Percentiles rank a stretch among this genome's conserved stretches.
Conservation (phyloP, 2,113 vertebrate genomes). For the Loxodonta africana region DNA sequence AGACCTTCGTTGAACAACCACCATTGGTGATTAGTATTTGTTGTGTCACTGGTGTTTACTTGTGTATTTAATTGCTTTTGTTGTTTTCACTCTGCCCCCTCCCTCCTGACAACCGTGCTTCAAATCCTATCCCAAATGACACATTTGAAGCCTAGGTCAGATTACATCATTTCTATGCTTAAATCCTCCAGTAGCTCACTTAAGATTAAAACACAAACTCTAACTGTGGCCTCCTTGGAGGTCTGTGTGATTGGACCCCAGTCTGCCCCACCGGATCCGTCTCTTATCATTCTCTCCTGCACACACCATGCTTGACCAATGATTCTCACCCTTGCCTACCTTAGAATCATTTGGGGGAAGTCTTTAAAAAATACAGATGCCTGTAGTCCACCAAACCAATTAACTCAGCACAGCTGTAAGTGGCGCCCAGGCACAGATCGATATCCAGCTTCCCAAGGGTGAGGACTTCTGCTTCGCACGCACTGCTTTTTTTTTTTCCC, state of each 20-base stretch:
- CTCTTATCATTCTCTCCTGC: not conserved
- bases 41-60: not conserved
- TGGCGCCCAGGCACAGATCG: not conserved
- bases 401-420: not conserved
- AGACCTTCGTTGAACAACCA: not conserved
- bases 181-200: not conserved
- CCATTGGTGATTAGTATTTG: not conserved
- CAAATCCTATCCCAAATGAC: not conserved
- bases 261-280: not conserved
- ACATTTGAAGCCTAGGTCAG: not conserved
- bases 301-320: not conserved
- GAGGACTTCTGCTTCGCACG: not conserved
- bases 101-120: not conserved
- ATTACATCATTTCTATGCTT: not conserved
- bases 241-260: not conserved
- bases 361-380: not conserved
- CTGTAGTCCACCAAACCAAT: not conserved
- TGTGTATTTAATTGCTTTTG: not conserved
- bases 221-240: no score
- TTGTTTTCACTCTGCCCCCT: not conserved
- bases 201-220: not conserved
- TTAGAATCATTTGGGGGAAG: not conserved
- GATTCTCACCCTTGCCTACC: not conserved
- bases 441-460: not conserved
- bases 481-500: not conserved